Evolutionary conservation across 2,797 vertebrate genomes (phyloP), one percentile per base, ranked within the genome.

Genomic region (Lepidocolaptes lacrymiger): DNA sequence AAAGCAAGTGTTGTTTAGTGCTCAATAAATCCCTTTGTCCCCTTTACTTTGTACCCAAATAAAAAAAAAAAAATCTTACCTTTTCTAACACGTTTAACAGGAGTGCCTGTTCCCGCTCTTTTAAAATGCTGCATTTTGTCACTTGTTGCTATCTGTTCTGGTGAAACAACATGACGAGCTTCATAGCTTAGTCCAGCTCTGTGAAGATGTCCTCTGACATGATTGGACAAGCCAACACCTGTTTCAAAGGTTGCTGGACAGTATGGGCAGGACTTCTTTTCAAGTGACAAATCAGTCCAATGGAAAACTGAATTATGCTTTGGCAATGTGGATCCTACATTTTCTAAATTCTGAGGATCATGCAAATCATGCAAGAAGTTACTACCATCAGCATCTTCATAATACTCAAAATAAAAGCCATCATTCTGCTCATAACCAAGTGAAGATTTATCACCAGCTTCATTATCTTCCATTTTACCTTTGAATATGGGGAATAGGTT

Each of bases 221-320:
- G 99, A 98, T 99, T 99, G 93, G 99, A 99, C 96, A 99, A 98
- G 71, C 99, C 99, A 95, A 99, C 99, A 94, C 99, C 99, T 14
- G 99, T 99, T 98, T 99, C 99, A 97, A 99, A 99, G 66, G 99
- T 97, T 90, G 99, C 99, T 68, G 99, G 99, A 97, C 99, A 99
- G 89, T 99, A 99, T 2, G 99, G 98, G 91, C 99, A 99, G 2
- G 97, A 98, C 96, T 99, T 99, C 93, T 98, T 98, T 93, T 99
- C 98, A 41, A 98, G 97, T 27, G 99, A 98, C 78, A 98, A 97
- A 91, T 98, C 98, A 84, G 98, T 98, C 97, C 98, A 97, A 63
- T 98, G 98, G 88, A 98, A 99, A 88, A 98, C 98, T 48, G 98
- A 98, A 93, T 96, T 97, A 97, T 98, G 97, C 86, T 98, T 98